Conservation (phyloP, 2,797 vertebrate species). For the Arctocebus calabarensis region DNA sequence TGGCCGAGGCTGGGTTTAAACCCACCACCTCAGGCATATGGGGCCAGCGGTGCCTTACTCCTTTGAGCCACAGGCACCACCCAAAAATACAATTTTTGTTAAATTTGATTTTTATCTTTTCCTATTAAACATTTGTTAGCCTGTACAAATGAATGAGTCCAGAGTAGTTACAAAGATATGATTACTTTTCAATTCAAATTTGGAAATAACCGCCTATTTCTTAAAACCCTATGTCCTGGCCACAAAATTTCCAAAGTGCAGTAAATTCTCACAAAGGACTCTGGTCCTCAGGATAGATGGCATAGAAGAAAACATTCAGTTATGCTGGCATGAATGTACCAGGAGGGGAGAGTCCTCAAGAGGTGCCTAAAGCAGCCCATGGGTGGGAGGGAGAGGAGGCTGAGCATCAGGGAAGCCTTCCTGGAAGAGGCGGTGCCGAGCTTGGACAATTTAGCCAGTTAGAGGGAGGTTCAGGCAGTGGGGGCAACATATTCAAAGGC, state of each 20-base stretch:
- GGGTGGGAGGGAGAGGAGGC: neutral
- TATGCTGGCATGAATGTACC: neutral
- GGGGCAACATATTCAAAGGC: neutral
- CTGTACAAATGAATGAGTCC: neutral
- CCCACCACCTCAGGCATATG: too few relatives aligned
- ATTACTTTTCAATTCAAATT: neutral
- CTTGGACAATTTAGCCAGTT: neutral
- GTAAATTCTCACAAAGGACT: neutral
- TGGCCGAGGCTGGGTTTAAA: too few relatives aligned
- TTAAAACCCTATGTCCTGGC: neutral
- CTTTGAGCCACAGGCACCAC: too few relatives aligned
- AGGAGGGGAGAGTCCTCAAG: fast-evolving
- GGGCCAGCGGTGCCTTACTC: too few relatives aligned
- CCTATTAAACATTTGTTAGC: neutral
- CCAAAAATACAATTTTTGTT: neutral
- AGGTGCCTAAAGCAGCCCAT: neutral
- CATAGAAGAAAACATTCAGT: neutral
- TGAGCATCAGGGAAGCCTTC: neutral
- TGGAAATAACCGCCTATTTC: neutral
- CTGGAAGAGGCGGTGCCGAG: neutral
- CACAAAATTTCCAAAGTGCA: neutral
- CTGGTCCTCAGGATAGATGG: neutral
- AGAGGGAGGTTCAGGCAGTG: neutral
- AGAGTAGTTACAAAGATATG: neutral
- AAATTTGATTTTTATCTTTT: neutral